Evolutionary conservation across 2,888 invertebrate species (phyloP), one percentile per base, ranked within the genome.

Genomic region (Tachina fera): DNA sequence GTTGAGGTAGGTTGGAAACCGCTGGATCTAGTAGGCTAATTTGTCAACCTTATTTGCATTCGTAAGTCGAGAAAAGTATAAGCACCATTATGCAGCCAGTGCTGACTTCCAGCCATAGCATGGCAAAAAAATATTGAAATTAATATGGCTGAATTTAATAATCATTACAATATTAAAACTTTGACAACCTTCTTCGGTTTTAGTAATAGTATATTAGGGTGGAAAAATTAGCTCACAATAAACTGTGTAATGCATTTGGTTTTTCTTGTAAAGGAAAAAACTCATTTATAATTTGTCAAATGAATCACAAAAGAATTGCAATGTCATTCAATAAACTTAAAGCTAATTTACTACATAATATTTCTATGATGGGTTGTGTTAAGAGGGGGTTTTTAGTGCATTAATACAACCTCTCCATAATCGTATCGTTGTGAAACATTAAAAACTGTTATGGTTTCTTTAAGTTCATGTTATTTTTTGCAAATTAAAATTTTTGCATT

Each of bases 271-370:
- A 43, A 6, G 11, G 31, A 53, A 68, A 22, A 43, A 43, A 65
- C 39, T 58, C 51, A 1, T 41, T 11, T 9, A 58, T 67, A 60
- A 72, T 58, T 82, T 76, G 74, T 76, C 61, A 70, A 56, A 41
- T 49, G 72, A 77, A 77, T 67, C 43, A 77, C 58, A 77, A 77
- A 83, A 53, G 81, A 65, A 63, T 76, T 70, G 70, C 43, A 47
- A 70, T 71, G 56, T 82, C 82, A 82, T 76, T 82, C 71, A 82
- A 72, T 83, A 77, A 83, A 77, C 65, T 72, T 83, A 51, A 75
- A 83, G 72, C 77, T 72, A 72, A 83, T 77, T 77, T 53, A 83
- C 71, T 67, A 60, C 45, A 51, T 31, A 13, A 65, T 72, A 41
- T 72, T 79, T 47, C 63, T 39, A 43, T 39, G 19, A 76, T 39